Conservation (phyloP, 2,888 invertebrate species). For the Acanthosepion lycidas region DNA sequence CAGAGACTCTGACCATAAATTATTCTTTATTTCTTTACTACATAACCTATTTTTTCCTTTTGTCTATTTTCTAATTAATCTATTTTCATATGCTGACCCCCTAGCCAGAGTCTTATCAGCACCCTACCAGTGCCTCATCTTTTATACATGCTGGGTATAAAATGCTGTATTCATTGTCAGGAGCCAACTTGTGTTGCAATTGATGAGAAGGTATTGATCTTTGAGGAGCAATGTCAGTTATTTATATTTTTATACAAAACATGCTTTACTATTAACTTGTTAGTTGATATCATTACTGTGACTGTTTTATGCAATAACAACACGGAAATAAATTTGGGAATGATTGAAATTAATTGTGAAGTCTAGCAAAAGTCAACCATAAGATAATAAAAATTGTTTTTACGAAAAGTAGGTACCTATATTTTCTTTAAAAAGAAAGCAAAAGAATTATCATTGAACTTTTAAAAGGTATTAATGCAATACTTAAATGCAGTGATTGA, state of each 20-base stretch:
- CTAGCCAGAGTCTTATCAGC: not conserved
- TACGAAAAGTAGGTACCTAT: too few relatives aligned
- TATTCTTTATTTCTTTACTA: not conserved
- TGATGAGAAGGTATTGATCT: not conserved
- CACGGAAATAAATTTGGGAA: too few relatives aligned
- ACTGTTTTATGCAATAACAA: not conserved
- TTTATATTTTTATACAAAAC: not conserved
- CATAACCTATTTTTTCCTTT: not conserved
- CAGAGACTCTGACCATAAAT: not conserved
- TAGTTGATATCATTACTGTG: not conserved
- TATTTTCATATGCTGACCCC: not conserved
- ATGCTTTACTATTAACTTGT: not conserved
- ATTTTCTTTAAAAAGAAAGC: too few relatives aligned
- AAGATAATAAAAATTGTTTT: too few relatives aligned
- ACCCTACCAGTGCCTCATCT: not conserved
- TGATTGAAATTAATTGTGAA: too few relatives aligned
- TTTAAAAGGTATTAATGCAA: too few relatives aligned
- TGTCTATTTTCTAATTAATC: not conserved
- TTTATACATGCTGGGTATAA: not conserved
- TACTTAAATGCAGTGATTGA: too few relatives aligned
- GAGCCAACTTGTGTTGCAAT: not conserved
- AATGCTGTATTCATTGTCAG: not conserved
- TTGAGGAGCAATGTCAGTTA: not conserved
- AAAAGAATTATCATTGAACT: too few relatives aligned
- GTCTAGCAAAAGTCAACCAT: too few relatives aligned